Conservation (phyloP, 2,888 invertebrate genomes). For the Andricus curvator region DNA sequence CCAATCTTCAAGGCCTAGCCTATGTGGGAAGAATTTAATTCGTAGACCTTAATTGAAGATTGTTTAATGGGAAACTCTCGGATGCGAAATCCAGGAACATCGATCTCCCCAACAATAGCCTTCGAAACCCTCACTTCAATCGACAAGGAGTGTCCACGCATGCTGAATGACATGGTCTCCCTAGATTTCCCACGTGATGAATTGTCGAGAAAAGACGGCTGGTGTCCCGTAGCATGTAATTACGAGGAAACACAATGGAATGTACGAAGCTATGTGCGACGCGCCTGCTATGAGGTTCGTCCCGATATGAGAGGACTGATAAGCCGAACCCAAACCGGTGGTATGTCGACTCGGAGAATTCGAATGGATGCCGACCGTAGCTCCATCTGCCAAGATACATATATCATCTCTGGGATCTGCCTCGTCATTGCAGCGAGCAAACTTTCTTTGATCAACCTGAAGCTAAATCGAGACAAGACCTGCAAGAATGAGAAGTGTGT, state of each 20-base stretch:
- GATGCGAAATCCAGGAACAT: not conserved
- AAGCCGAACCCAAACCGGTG: conserved; percentile 59
- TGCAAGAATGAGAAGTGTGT: not conserved
- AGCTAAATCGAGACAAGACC: conserved; percentile 10
- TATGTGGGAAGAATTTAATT: not conserved
- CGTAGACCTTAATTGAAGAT: not conserved
- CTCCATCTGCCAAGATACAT: conserved; percentile 68
- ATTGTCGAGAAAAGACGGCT: conserved; percentile 53
- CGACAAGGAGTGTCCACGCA: conserved; percentile 37
- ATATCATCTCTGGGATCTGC: conserved; percentile 67
- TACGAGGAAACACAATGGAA: conserved; percentile 73
- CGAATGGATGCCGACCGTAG: conserved; percentile 46
- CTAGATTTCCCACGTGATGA: conserved; percentile 65
- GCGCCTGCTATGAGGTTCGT: conserved; percentile 62
- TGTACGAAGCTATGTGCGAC: conserved; percentile 69
- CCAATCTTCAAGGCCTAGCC: not conserved
- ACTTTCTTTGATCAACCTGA: conserved; percentile 36
- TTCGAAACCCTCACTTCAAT: conserved; percentile 18
- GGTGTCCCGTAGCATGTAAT: conserved; percentile 67
- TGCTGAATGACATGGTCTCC: conserved; percentile 46
- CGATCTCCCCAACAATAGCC: conserved; percentile 25
- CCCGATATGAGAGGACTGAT: conserved; percentile 69
- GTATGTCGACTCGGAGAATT: conserved; percentile 44
- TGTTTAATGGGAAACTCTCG: not conserved
- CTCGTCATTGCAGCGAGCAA: conserved; percentile 65